Evolutionary conservation across 2,888 invertebrate species (phyloP).

Genomic region (Stegophylla sp.): DNA sequence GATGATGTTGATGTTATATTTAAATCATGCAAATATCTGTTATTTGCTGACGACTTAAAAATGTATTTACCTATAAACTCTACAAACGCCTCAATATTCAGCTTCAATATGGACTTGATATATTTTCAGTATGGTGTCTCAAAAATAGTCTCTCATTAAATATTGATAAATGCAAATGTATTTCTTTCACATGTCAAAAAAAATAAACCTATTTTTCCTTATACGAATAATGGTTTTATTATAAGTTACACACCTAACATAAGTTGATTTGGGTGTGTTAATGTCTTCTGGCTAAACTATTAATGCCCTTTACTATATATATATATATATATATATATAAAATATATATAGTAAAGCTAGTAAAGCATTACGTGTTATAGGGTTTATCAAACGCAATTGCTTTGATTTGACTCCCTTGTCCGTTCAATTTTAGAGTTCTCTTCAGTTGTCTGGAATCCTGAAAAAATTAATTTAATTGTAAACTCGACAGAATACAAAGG

Average conservation of each 20-base stretch:
- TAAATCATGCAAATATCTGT: too few species aligned
- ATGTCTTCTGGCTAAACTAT: neutral
- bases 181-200: neutral
- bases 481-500: too few species aligned
- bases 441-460: too few species aligned
- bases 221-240: neutral
- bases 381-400: too few species aligned
- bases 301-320: too few species aligned
- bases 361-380: too few species aligned
- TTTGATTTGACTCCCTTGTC: too few species aligned
- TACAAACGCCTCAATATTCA: neutral
- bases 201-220: neutral
- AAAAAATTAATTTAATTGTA: too few species aligned
- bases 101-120: neutral
- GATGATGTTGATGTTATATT: neutral
- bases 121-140: neutral
- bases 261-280: slow-evolving; percentile 8
- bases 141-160: neutral
- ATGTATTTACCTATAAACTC: slow-evolving; percentile 4
- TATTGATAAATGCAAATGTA: neutral
- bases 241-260: neutral
- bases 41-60: neutral
- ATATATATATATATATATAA: too few species aligned
- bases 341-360: too few species aligned
- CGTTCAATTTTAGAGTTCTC: too few species aligned